Conservation (phyloP, 23 tunicate species). For the Corella eumyota region DNA sequence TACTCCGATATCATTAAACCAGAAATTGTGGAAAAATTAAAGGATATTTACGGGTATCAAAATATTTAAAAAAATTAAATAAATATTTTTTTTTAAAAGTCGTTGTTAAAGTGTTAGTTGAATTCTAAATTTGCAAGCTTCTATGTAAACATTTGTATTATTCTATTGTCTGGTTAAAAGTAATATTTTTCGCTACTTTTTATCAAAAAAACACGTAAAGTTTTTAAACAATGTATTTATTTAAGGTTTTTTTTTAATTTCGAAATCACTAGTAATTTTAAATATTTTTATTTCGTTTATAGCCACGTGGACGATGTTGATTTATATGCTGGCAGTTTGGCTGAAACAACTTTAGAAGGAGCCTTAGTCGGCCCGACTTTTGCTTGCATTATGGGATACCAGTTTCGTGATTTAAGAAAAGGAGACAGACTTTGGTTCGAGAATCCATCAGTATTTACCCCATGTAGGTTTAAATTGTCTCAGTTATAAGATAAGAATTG, state of each 20-base stretch:
- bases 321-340: slow-evolving; percentile 60
- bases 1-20: slow-evolving; percentile 10
- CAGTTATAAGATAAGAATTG: not conserved
- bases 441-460: slow-evolving; percentile 44
- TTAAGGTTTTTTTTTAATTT: not conserved
- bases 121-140: not conserved
- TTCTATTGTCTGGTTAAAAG: not conserved
- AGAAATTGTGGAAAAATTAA: not conserved
- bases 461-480: slow-evolving; percentile 6
- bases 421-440: slow-evolving; percentile 82
- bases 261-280: not conserved
- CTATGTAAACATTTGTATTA: too few relatives aligned
- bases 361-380: slow-evolving; percentile 78
- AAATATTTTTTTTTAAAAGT: not conserved
- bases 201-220: not conserved
- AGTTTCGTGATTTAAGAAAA: slow-evolving; percentile 61
- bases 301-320: slow-evolving; percentile 82
- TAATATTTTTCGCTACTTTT: not conserved
- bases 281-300: too few relatives aligned
- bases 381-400: slow-evolving; percentile 57
- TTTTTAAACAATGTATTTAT: not conserved
- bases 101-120: not conserved
- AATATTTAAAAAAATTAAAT: not conserved
- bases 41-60: slow-evolving; percentile 17
- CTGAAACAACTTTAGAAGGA: slow-evolving; percentile 32